Percentiles rank a stretch among this genome's conserved stretches.
Evolutionary conservation across 2,888 invertebrate species (phyloP).

Genomic region (Philereme vetulata): DNA sequence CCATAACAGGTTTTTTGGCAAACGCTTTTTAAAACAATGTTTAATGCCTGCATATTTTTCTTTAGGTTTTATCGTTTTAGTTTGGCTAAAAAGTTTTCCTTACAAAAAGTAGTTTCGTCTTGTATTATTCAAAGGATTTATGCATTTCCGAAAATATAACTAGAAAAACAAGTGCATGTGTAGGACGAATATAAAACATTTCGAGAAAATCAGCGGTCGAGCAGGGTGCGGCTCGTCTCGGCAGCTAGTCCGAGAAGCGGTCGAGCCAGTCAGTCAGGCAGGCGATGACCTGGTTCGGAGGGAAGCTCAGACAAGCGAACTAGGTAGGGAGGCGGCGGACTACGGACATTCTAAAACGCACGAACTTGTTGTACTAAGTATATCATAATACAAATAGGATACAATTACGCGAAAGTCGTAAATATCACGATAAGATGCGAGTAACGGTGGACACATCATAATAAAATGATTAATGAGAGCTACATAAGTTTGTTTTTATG

Average conservation of each 20-base stretch:
- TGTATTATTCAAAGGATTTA: background rate
- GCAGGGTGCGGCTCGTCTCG: constrained; percentile 59
- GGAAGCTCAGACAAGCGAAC: constrained; percentile 60
- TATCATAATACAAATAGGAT: too few relatives aligned
- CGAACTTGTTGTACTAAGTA: background rate
- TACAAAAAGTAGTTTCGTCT: too few relatives aligned
- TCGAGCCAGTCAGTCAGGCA: constrained; percentile 65
- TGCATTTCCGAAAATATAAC: background rate
- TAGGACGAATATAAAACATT: constrained; percentile 23
- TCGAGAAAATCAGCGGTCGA: constrained; percentile 43
- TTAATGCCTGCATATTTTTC: too few relatives aligned
- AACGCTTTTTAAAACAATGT: too few relatives aligned
- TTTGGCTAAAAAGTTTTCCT: too few relatives aligned
- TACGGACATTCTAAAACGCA: constrained; percentile 20
- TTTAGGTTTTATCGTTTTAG: too few relatives aligned
- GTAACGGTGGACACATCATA: too few relatives aligned
- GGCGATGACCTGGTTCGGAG: constrained; percentile 77
- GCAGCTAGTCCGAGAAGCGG: constrained; percentile 59
- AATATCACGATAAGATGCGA: too few relatives aligned
- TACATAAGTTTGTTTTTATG: too few relatives aligned
- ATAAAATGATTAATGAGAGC: too few relatives aligned
- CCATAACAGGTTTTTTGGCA: too few relatives aligned
- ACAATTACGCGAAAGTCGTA: too few relatives aligned
- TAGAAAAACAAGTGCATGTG: constrained; percentile 6
- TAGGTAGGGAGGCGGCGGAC: constrained; percentile 10